A percentile compares a stretch with the other conserved stretches of the same genome.
These are phyloP conservation scores for Chlorospingus semifuscus DNA, from an alignment of 2,797 vertebrate species.

Conservation along the genomic window DNA sequence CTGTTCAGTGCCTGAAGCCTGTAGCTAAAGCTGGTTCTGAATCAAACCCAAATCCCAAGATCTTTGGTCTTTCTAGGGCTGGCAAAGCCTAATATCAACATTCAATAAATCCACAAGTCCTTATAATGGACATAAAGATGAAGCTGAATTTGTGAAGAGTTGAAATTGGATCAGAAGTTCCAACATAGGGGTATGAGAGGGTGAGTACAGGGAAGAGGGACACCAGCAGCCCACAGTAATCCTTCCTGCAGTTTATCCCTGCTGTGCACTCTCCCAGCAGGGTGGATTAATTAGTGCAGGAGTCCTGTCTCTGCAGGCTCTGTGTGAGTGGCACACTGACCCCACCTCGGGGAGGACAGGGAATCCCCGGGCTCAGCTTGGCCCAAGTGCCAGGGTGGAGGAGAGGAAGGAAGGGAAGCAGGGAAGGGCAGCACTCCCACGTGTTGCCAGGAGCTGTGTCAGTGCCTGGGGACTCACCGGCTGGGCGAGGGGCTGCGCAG, in stretches of 20 bases:
- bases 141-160: neutral
- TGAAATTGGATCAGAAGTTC: neutral
- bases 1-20: neutral
- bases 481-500: constrained; percentile 92
- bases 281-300: neutral
- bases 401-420: neutral
- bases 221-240: neutral
- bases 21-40: neutral
- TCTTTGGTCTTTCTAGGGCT: neutral
- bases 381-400: neutral
- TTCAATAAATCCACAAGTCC: neutral
- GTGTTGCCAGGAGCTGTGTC: neutral
- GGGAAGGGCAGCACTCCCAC: neutral
- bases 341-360: neutral
- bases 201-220: neutral
- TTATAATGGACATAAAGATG: neutral
- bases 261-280: accelerated
- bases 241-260: neutral
- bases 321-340: neutral
- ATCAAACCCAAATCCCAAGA: neutral
- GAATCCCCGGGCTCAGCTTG: neutral
- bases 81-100: neutral
- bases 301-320: neutral
- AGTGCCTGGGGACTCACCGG: constrained; percentile 62
- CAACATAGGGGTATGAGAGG: neutral